phyloP scores from a whole-genome alignment of 2,113 vertebrate species.

The Aspidoscelis tigris region DNA sequence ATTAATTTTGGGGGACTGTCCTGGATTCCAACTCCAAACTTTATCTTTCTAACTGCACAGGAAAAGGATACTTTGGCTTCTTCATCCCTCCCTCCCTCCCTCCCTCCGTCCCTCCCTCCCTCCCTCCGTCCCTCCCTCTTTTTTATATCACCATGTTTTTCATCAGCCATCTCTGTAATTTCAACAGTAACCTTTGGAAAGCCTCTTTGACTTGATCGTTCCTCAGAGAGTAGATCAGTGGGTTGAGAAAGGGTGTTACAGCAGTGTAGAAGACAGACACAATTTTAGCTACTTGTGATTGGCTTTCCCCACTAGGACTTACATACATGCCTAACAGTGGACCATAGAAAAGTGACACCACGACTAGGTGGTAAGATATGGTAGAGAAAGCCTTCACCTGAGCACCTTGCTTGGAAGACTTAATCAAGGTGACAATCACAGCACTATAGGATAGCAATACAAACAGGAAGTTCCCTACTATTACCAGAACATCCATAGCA shows the following conservation, averaged over 20 bases:
- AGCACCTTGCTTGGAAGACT: neutral
- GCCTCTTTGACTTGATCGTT: conserved; percentile 4
- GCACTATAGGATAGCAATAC: neutral
- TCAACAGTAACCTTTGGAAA: neutral
- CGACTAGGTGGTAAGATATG: neutral
- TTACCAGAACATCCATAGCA: neutral
- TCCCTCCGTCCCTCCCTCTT: neutral
- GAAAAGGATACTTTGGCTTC: neutral
- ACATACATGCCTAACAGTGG: neutral
- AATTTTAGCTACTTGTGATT: neutral
- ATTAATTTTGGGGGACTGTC: too few species aligned
- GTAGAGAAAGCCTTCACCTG: neutral
- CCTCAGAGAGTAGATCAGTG: neutral
- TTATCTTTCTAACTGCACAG: too few species aligned
- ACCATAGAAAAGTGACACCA: neutral
- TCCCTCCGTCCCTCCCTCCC: neutral
- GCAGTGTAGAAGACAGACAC: neutral
- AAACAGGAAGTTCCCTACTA: neutral
- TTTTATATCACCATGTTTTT: neutral
- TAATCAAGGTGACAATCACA: neutral
- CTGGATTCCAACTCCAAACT: too few species aligned
- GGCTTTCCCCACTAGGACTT: neutral
- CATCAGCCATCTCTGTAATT: neutral
- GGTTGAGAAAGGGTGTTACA: neutral
- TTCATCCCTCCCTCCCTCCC: neutral